Evolutionary conservation across 2,797 vertebrate species (phyloP), one percentile per base, ranked within the genome.

Genomic region (Dermochelys coriacea): DNA sequence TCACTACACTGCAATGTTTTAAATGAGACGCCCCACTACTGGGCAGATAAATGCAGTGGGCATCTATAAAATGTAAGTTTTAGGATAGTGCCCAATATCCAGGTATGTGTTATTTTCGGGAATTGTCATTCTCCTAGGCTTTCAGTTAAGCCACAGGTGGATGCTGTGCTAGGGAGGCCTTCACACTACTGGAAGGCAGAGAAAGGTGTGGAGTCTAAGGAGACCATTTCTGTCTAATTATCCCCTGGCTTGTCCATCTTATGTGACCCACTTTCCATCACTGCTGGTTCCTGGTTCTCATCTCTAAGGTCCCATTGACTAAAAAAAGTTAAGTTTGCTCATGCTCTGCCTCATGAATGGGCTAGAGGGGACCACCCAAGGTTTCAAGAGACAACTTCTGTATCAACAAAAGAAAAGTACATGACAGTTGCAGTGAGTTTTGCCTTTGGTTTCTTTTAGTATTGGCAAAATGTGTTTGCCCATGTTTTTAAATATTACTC

Each of bases 241-340:
- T 19, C 1, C 82, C 84, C 52, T 94, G 96, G 92, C 92, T 93
- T 74, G 87, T 16, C 85, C 59, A 41, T 81, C 75, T 88, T 91
- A 81, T 61, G 27, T 61, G 57, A 34, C 31, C 31, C 59, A 64
- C 31, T 64, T 34, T 34, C 59, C 91, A 96, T 96, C 96, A 94
- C 93, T 97, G 95, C 91, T 96, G 94, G 91, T 84, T 96, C 77
- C 95, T 55, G 85, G 95, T 96, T 96, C 95, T 97, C 97, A 97
- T 59, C 93, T 78, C 85, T 80, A 51, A 94, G 95, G 95, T 54
- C 77, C 57, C 77, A 49, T 68, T 45, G 19, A 71, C 71, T 78
- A 87, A 90, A 91, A 54, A 90, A 86, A 79, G 50, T 91, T 85
- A 52, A 34, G 81, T 8, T 93, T 41, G 37, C 82, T 29, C 49